Conservation (phyloP, 2,888 invertebrate species). For the Drosophila niveifrons region DNA sequence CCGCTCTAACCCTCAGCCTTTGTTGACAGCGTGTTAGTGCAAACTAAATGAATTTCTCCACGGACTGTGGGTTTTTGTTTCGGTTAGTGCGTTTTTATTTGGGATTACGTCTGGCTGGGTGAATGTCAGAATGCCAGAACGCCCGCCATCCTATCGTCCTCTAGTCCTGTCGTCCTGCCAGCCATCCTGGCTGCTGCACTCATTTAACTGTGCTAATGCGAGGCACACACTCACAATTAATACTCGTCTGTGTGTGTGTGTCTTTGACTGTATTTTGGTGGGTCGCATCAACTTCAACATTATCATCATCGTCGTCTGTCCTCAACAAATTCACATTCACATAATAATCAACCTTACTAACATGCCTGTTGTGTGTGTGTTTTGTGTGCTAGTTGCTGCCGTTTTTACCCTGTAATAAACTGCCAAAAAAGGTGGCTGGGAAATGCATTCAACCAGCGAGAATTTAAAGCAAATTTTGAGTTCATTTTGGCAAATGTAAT, state of each 20-base stretch:
- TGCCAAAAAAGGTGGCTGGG: background rate
- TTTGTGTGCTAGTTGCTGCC: constrained; percentile 37
- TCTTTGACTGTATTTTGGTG: constrained; percentile 26
- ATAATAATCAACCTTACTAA: constrained; percentile 58
- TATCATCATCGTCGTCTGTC: constrained; percentile 28
- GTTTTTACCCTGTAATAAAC: constrained; percentile 36
- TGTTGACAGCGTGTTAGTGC: constrained; percentile 83
- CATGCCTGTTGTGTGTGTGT: constrained; percentile 28
- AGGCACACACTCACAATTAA: constrained; percentile 36
- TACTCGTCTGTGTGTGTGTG: constrained; percentile 22
- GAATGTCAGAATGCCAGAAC: constrained; percentile 14
- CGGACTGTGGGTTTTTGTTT: constrained; percentile 74
- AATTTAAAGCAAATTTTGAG: background rate
- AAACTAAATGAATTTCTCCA: constrained; percentile 83
- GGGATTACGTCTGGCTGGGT: constrained; percentile 56
- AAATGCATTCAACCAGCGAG: background rate
- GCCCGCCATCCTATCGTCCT: background rate
- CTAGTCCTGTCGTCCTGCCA: background rate
- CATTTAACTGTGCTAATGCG: constrained; percentile 67
- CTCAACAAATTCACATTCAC: constrained; percentile 60
- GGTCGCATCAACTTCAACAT: constrained; percentile 51
- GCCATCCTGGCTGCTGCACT: constrained; percentile 41
- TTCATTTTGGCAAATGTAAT: too few species aligned
- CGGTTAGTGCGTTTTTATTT: constrained; percentile 57
- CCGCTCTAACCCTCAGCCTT: constrained; percentile 18